A percentile compares a stretch with the other conserved stretches of the same genome.
These are phyloP conservation scores for Temnothorax nylanderi DNA, from an alignment of 1,140 invertebrate genomes.

Conservation along the genomic window DNA sequence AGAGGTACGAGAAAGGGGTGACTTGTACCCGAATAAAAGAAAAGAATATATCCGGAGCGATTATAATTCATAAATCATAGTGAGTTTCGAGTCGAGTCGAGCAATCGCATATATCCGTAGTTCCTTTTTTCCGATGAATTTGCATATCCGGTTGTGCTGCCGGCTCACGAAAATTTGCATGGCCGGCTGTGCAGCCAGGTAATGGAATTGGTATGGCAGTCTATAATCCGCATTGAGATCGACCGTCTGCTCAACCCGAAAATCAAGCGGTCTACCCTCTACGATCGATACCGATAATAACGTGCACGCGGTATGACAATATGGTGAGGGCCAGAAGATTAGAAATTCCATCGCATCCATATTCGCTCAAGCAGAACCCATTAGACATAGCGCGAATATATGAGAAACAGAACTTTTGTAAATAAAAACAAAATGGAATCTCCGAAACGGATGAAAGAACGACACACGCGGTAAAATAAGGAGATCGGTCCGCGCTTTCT, in stretches of 20 bases:
- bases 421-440: neutral
- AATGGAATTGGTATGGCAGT: conserved; percentile 60
- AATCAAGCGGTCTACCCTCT: conserved; percentile 57
- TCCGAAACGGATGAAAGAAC: neutral
- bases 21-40: conserved; percentile 1
- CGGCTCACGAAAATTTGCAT: conserved; percentile 59
- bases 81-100: conserved; percentile 45
- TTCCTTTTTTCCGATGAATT: conserved; percentile 40
- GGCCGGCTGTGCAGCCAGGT: conserved; percentile 39
- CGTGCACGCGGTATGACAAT: conserved; percentile 54
- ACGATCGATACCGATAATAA: conserved; percentile 58
- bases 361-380: conserved; percentile 9
- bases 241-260: conserved; percentile 54
- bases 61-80: conserved; percentile 58
- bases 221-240: conserved; percentile 60
- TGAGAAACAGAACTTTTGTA: neutral
- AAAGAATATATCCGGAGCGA: neutral
- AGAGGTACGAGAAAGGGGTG: neutral
- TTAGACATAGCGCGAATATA: neutral
- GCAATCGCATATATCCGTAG: conserved; percentile 40
- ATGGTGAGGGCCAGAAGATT: conserved; percentile 43
- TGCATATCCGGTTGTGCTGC: conserved; percentile 52
- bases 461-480: neutral
- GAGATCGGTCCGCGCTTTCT: neutral
- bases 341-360: conserved; percentile 53